Percentiles rank a stretch among this genome's conserved stretches.
phyloP scores from a whole-genome alignment of 2,888 invertebrate genomes.

The Xylota segnis region DNA sequence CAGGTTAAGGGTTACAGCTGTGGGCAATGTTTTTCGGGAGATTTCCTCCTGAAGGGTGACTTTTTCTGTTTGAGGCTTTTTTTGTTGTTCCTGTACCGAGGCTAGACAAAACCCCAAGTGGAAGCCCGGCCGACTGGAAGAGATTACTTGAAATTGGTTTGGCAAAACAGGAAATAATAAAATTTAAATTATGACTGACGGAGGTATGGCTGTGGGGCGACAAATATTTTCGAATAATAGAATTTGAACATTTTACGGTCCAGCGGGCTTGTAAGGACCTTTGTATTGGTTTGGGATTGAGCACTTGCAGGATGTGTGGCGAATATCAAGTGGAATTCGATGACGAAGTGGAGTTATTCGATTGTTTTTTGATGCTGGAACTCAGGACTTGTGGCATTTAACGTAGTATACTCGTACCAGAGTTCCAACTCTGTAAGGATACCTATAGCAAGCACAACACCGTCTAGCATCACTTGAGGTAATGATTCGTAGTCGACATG shows the following conservation, averaged over 20 bases:
- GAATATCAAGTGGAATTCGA: neutral
- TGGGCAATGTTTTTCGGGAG: slow-evolving; percentile 22
- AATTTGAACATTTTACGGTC: slow-evolving; percentile 44
- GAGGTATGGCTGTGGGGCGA: slow-evolving; percentile 8
- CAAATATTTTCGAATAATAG: slow-evolving; percentile 16
- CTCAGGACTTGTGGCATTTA: no score
- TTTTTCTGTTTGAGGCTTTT: neutral
- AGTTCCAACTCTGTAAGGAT: no score
- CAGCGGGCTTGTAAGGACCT: slow-evolving; percentile 14
- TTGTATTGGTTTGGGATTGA: slow-evolving; percentile 9
- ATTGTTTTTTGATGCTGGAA: no score
- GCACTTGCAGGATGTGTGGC: slow-evolving; percentile 3
- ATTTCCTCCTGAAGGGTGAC: neutral
- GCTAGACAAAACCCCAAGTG: slow-evolving; percentile 43
- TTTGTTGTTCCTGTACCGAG: slow-evolving; percentile 9
- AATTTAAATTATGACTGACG: slow-evolving; percentile 68
- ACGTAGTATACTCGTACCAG: no score
- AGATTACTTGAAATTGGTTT: slow-evolving; percentile 60
- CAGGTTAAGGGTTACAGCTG: slow-evolving; percentile 71
- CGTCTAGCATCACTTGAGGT: no score
- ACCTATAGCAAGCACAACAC: no score
- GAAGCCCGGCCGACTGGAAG: slow-evolving; percentile 50
- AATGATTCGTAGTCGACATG: no score
- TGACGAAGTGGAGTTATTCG: neutral
- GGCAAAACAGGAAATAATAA: slow-evolving; percentile 71